These are phyloP conservation scores for Litocranius walleri DNA, from an alignment of 2,113 vertebrate species.

Conservation along the genomic window DNA sequence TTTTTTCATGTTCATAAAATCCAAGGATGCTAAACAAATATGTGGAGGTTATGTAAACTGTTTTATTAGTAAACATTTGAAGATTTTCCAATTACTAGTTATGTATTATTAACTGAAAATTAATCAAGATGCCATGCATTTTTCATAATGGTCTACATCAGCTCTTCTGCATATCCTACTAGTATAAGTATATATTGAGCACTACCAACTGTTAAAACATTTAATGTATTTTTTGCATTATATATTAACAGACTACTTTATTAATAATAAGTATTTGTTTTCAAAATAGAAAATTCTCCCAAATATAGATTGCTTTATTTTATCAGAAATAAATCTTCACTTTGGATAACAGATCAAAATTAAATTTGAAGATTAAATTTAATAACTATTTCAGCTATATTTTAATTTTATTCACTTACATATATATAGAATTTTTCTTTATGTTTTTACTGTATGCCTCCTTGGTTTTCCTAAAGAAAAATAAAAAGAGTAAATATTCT, in stretches of 20 bases:
- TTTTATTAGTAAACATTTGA: not conserved
- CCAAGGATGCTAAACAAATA: not conserved
- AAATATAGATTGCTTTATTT: not conserved
- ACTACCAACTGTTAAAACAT: not conserved
- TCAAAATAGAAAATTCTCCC: not conserved
- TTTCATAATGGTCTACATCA: accelerated
- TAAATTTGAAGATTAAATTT: not conserved
- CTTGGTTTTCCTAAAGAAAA: not conserved
- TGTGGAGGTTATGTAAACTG: not conserved
- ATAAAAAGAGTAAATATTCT: not conserved
- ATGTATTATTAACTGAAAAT: not conserved
- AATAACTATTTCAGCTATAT: not conserved
- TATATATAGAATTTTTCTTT: not conserved
- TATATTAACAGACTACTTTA: not conserved
- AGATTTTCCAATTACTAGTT: not conserved
- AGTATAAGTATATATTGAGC: not conserved
- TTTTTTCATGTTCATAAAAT: not conserved
- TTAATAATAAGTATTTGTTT: not conserved
- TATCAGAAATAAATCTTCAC: not conserved
- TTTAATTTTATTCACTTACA: not conserved
- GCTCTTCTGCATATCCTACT: not conserved
- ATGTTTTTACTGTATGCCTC: not conserved
- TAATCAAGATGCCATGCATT: not conserved
- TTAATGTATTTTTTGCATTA: not conserved
- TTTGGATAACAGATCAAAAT: not conserved